These are phyloP conservation scores for Ardeotis arabs DNA, from an alignment of 2,113 vertebrate genomes.

Conservation along the genomic window DNA sequence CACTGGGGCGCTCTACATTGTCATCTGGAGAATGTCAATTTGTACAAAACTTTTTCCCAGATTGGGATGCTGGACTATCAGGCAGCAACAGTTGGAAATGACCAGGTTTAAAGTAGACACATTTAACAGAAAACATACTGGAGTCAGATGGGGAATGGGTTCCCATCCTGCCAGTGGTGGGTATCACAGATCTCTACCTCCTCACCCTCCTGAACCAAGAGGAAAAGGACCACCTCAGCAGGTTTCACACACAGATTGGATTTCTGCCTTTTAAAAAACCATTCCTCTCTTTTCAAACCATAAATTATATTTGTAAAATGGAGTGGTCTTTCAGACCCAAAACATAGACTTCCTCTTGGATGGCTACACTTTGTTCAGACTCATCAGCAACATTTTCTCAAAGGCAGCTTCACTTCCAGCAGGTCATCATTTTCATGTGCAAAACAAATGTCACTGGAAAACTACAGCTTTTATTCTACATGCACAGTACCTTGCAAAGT, in stretches of 20 bases:
- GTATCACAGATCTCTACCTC: background rate
- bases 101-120: background rate
- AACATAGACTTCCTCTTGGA: background rate
- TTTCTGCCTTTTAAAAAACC: background rate
- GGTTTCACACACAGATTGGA: background rate
- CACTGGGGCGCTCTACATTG: slow-evolving; percentile 9
- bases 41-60: slow-evolving; percentile 5
- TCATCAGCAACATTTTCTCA: background rate
- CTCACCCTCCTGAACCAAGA: background rate
- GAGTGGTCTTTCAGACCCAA: background rate
- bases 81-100: slow-evolving; percentile 11
- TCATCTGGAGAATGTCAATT: slow-evolving; percentile 24
- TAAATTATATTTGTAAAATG: background rate
- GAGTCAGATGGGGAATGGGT: background rate
- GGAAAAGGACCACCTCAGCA: background rate
- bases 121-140: background rate
- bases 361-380: background rate
- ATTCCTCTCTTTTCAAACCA: background rate
- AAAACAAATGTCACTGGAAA: slow-evolving; percentile 5
- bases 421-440: background rate
- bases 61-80: background rate
- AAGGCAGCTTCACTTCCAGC: background rate
- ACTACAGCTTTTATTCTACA: background rate
- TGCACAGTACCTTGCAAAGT: background rate
- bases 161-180: background rate